phyloP scores from a whole-genome alignment of 1,140 invertebrate species.

The Pseudomyrmex sp. region DNA sequence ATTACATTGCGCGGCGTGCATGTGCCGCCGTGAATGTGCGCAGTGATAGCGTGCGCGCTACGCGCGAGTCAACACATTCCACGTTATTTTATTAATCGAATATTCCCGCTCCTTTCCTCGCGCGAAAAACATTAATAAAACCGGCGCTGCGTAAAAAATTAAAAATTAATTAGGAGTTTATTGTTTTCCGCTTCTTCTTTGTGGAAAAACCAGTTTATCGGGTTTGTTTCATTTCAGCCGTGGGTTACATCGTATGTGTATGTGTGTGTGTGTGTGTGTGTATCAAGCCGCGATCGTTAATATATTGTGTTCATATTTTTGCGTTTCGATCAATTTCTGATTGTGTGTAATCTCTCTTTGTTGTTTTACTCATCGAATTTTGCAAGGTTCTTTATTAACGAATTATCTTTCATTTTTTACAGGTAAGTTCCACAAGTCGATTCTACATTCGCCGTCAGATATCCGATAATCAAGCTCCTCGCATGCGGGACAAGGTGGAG shows the following conservation, averaged over 20 bases:
- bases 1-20: constrained; percentile 48
- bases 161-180: too few species aligned
- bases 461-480: constrained; percentile 11
- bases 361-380: not conserved
- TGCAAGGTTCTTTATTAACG: not conserved
- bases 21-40: constrained; percentile 30
- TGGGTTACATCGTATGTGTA: too few species aligned
- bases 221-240: too few species aligned
- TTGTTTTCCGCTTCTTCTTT: not conserved
- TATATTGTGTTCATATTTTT: constrained; percentile 9
- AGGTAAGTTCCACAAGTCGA: constrained; percentile 55
- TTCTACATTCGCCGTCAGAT: constrained; percentile 6
- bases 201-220: too few species aligned
- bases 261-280: too few species aligned
- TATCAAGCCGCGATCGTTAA: not conserved
- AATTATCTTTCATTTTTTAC: constrained; percentile 57
- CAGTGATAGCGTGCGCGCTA: not conserved
- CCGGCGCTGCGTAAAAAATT: too few species aligned
- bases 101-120: not conserved
- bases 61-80: constrained; percentile 37
- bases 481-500: constrained; percentile 7
- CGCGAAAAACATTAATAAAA: not conserved
- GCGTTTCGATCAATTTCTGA: not conserved
- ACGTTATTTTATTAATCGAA: constrained; percentile 8
- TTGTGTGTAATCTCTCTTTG: not conserved